Evolutionary conservation across 2,888 invertebrate genomes (phyloP).

Genomic region (Spilarctia lutea): DNA sequence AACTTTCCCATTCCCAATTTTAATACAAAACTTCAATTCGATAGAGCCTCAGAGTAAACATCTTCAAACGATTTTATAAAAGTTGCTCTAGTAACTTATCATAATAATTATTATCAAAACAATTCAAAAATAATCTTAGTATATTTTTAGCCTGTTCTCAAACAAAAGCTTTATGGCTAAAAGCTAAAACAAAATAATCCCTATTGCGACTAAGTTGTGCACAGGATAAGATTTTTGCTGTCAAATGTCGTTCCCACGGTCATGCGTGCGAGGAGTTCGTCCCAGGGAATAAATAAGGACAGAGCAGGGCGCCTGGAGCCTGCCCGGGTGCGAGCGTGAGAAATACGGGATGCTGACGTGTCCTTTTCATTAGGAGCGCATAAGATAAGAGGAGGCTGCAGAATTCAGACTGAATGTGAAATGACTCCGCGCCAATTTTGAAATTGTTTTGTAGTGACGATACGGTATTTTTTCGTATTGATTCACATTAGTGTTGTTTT

Average conservation of each 20-base stretch:
- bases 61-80: too few species aligned
- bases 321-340: slow-evolving; percentile 80
- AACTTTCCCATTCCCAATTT: too few species aligned
- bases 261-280: slow-evolving; percentile 62
- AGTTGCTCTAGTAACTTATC: neutral
- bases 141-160: neutral
- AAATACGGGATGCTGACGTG: slow-evolving; percentile 81
- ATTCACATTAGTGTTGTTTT: neutral
- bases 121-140: neutral
- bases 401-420: slow-evolving; percentile 34
- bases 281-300: slow-evolving; percentile 72
- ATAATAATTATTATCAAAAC: neutral
- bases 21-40: too few species aligned
- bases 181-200: neutral
- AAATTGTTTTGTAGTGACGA: neutral
- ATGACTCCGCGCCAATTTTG: slow-evolving; percentile 43
- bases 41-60: neutral
- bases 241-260: slow-evolving; percentile 59
- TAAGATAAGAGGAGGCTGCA: slow-evolving; percentile 45
- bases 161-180: neutral
- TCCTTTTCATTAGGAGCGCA: slow-evolving; percentile 74
- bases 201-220: slow-evolving; percentile 11
- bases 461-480: neutral
- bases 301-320: slow-evolving; percentile 66
- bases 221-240: slow-evolving; percentile 34